phyloP scores from a whole-genome alignment of 1,140 invertebrate species.

The Zaprionus lachaisei region DNA sequence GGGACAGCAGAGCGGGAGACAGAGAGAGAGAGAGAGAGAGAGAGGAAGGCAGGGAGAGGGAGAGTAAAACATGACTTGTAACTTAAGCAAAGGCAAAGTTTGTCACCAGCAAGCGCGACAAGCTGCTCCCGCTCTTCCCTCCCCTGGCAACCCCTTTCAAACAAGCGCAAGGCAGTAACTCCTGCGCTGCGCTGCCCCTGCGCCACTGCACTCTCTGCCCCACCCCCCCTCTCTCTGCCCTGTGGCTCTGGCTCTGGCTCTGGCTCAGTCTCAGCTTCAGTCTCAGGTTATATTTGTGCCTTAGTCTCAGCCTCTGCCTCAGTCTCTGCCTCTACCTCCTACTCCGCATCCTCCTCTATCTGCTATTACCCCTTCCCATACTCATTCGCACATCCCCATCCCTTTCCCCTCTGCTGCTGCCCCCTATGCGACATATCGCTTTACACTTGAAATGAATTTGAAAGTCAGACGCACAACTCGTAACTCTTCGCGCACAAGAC shows the following conservation, averaged over 20 bases:
- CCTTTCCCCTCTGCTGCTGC: not conserved
- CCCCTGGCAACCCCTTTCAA: not conserved
- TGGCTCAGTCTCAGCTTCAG: not conserved
- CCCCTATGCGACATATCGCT: constrained; percentile 66
- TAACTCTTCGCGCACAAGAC: constrained; percentile 66
- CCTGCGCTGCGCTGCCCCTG: not conserved
- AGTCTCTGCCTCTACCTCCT: not conserved
- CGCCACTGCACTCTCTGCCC: not conserved
- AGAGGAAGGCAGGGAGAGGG: constrained; percentile 8
- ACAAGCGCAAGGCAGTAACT: not conserved
- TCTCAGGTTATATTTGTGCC: not conserved
- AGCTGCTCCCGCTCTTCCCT: not conserved
- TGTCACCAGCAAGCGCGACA: constrained; percentile 42
- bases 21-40: constrained; percentile 40
- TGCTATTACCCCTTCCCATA: not conserved
- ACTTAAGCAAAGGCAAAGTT: constrained; percentile 73
- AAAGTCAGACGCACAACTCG: constrained; percentile 77
- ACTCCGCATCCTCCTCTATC: not conserved
- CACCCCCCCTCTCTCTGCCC: not conserved
- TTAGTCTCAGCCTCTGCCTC: too few species aligned
- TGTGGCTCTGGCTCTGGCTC: not conserved
- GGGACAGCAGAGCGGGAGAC: constrained; percentile 24
- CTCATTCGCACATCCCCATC: not conserved
- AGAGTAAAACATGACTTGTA: constrained; percentile 74
- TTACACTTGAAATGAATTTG: constrained; percentile 82